Conservation (phyloP, 2,113 vertebrate species). For the Rafetus swinhoei region DNA sequence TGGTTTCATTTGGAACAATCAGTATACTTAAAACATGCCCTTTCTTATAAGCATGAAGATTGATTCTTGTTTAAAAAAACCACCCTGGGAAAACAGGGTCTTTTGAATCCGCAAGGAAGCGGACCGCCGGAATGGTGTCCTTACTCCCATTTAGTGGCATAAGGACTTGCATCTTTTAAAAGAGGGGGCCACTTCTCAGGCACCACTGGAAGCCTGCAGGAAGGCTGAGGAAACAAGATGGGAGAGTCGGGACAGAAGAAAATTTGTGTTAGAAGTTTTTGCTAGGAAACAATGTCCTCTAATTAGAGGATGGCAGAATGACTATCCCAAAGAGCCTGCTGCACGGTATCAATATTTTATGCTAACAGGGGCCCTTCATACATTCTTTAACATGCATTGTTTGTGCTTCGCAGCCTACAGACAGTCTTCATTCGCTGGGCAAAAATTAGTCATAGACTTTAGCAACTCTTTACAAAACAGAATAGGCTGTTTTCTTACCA, state of each 20-base stretch:
- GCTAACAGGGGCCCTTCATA: constrained; percentile 24
- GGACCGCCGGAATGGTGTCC: not conserved
- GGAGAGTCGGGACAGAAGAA: not conserved
- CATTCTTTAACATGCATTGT: constrained; percentile 46
- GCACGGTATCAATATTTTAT: constrained; percentile 44
- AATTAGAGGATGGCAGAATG: constrained; percentile 28
- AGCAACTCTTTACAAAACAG: constrained; percentile 24
- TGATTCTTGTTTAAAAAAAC: not conserved
- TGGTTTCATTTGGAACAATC: not conserved
- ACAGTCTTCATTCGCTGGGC: not conserved
- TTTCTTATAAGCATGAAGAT: not conserved
- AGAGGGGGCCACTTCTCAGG: not conserved
- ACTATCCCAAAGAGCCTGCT: not conserved
- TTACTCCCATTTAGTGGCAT: not conserved
- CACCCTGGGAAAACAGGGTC: fast-evolving
- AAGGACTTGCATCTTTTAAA: not conserved
- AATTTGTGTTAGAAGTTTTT: not conserved
- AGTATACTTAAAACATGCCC: not conserved
- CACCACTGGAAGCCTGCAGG: not conserved
- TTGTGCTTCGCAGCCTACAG: not conserved
- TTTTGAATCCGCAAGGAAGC: not conserved
- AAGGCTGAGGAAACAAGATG: not conserved
- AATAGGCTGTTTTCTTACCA: not conserved
- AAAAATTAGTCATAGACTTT: constrained; percentile 13
- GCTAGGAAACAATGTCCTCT: constrained; percentile 7